These are phyloP conservation scores for Antedon mediterranea DNA, from an alignment of 53 echinoderm and acorn worm genomes.

Conservation along the genomic window DNA sequence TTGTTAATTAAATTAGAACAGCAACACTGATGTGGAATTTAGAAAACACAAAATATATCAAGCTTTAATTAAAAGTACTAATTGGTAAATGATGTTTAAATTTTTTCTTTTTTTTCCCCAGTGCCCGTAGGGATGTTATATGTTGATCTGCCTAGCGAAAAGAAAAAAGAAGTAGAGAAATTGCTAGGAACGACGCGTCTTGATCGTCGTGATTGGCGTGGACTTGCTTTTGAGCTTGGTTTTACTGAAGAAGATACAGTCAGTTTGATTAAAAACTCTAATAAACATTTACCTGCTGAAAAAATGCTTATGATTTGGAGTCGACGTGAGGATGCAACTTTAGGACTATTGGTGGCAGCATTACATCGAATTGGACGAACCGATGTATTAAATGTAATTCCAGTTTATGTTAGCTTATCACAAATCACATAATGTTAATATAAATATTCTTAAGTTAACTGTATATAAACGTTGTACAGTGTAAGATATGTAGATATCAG, in stretches of 20 bases:
- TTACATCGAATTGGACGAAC: constrained; percentile 44
- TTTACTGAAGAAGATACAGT: constrained; percentile 51
- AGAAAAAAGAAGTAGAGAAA: constrained; percentile 54
- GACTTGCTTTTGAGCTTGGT: constrained; percentile 47
- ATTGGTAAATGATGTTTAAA: neutral
- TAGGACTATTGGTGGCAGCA: constrained; percentile 43
- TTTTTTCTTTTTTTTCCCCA: constrained; percentile 10
- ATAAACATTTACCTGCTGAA: constrained; percentile 35
- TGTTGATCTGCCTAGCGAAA: constrained; percentile 43
- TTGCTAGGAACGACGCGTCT: constrained; percentile 38
- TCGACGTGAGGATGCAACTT: constrained; percentile 40
- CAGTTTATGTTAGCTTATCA: constrained; percentile 6
- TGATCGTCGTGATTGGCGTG: constrained; percentile 73
- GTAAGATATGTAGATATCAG: neutral
- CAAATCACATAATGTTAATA: neutral
- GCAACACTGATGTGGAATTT: neutral
- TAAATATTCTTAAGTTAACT: neutral
- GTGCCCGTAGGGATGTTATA: constrained; percentile 50
- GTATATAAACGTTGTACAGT: neutral
- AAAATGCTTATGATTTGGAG: constrained; percentile 42
- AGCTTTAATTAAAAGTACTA: neutral
- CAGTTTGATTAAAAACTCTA: constrained; percentile 27
- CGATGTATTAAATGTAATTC: constrained; percentile 44
- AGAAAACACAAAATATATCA: neutral
- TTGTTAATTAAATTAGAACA: too few relatives aligned